Evolutionary conservation across 2,888 invertebrate species (phyloP).

Genomic region (Meteorus cinctellus): DNA sequence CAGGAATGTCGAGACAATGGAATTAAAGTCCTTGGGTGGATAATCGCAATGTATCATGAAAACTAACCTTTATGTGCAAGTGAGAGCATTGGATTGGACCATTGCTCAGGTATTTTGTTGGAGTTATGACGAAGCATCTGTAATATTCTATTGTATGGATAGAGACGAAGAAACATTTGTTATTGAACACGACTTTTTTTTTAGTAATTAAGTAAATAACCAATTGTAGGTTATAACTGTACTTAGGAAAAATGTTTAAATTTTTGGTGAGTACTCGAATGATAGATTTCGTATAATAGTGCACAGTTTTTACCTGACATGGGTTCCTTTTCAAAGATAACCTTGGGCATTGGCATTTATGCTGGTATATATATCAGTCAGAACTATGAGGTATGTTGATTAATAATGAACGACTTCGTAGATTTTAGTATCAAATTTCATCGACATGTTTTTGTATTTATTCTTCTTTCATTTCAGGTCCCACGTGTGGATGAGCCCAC

Average conservation of each 20-base stretch:
- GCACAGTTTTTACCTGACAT: not conserved
- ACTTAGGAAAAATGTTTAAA: slow-evolving; percentile 60
- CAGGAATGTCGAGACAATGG: too few species aligned
- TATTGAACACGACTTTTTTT: not conserved
- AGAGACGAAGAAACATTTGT: not conserved
- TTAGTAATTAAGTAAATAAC: not conserved
- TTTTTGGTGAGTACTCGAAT: slow-evolving; percentile 60
- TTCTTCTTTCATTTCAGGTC: slow-evolving; percentile 76
- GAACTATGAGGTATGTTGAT: slow-evolving; percentile 80
- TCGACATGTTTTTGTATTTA: slow-evolving; percentile 32
- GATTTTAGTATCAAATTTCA: not conserved
- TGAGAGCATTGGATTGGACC: not conserved
- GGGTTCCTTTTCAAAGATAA: slow-evolving; percentile 77
- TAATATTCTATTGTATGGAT: not conserved
- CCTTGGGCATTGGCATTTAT: slow-evolving; percentile 82
- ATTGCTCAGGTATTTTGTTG: not conserved
- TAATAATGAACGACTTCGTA: not conserved
- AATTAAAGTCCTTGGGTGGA: too few species aligned
- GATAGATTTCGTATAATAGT: slow-evolving; percentile 25
- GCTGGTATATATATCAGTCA: slow-evolving; percentile 84
- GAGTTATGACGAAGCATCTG: not conserved
- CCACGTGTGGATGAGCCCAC: slow-evolving; percentile 90
- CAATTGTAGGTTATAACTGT: not conserved
- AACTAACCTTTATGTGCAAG: not conserved
- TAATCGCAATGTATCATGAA: not conserved